Percentiles rank a stretch among this genome's conserved stretches.
These are phyloP conservation scores for Parnassius smintheus DNA, from an alignment of 2,888 invertebrate species.

Conservation along the genomic window DNA sequence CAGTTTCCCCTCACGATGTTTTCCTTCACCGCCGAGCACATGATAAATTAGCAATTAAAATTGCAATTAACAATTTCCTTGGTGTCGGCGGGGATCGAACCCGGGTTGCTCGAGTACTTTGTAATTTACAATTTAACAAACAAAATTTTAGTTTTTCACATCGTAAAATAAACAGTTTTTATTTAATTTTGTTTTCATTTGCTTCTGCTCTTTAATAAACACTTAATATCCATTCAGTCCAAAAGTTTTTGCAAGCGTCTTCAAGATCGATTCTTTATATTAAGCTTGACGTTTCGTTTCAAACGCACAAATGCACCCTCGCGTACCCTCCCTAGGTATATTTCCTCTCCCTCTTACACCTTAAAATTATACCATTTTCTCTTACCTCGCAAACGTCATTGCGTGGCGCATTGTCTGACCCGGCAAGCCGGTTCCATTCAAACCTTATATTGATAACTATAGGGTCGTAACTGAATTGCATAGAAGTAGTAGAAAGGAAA, in stretches of 20 bases:
- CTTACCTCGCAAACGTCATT: conserved; percentile 73
- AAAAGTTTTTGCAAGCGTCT: conserved; percentile 49
- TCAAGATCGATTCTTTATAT: conserved; percentile 74
- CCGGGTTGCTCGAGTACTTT: no score
- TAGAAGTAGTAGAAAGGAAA: conserved; percentile 60
- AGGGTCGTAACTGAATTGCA: conserved; percentile 44
- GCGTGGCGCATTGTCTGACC: conserved; percentile 76
- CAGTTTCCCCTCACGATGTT: no score
- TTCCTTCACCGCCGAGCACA: no score
- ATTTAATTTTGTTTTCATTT: no score
- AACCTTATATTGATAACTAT: conserved; percentile 36
- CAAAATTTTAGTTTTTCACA: no score
- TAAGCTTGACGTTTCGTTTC: conserved; percentile 56
- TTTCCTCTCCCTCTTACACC: conserved; percentile 49
- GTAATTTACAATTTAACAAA: no score
- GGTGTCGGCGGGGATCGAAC: no score
- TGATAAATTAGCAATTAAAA: no score
- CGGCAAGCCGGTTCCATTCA: conserved; percentile 39
- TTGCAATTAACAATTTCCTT: no score
- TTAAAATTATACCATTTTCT: conserved; percentile 41
- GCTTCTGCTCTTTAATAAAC: not conserved
- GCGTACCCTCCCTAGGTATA: conserved; percentile 53
- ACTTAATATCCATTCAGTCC: conserved; percentile 20
- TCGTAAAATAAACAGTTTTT: no score
- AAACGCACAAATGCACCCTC: conserved; percentile 69